Evolutionary conservation across 1,140 invertebrate species (phyloP), one percentile per base, ranked within the genome.

Genomic region (Drosophila tristis): DNA sequence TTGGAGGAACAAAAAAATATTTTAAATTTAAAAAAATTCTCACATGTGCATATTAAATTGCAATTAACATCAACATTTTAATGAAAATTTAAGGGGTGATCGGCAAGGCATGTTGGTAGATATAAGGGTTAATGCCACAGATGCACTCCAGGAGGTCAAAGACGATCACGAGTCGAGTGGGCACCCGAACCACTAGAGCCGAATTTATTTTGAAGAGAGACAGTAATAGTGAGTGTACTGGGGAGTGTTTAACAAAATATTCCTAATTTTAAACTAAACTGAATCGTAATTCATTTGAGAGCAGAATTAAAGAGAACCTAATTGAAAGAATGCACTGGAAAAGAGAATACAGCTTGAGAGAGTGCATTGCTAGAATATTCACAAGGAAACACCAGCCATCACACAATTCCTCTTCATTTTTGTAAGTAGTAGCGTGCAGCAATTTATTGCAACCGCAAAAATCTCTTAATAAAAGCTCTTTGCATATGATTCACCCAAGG

Each of bases 11-110:
- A 6, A 39, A 23, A 39, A 35, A 51, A 74, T 44, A 50, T 23
- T 49, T 39, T 43, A 49, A 50, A 59, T 54, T 48, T 26, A 42
- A 71, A 72, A 15, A 2, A 13, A 15, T 56, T 44, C 25, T 54
- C 47, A 58, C 64, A 51, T 53, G 26, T 48, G 49, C 71, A 79
- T 79, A 84, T 75, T 60, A 84, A 84, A 84, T 48, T 58, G 71
- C 59, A 85, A 84, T 84, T 84, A 84, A 67, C 57, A 53, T 31
- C 50, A 5, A 16, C 23, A 44, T 58, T 58, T 26, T 70, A 70
- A 70, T 70, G 16, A 70, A 57, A 25, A 70, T 67, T 16, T 25
- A 23, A 23, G 35, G 35, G 35, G 35, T 5, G 35, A 39, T 35
- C 4, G 61, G 16, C 29, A 9, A 31, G n/a, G 0, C 8, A 29